These are phyloP conservation scores for Mormyrops attenuatus DNA, from an alignment of 2,797 vertebrate species.

Conservation along the genomic window DNA sequence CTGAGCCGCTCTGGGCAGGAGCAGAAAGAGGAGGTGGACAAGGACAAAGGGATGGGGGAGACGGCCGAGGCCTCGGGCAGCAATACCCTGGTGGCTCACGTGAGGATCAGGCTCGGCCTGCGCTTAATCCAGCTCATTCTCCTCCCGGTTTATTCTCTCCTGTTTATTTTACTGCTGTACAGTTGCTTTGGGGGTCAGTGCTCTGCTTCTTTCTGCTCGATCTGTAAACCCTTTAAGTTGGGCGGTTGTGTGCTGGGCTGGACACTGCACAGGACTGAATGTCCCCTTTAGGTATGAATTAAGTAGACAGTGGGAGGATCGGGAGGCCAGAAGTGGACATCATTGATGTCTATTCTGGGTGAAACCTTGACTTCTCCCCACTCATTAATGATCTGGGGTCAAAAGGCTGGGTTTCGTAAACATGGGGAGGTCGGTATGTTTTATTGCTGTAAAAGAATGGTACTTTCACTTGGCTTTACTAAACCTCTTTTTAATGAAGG, in stretches of 20 bases:
- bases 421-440: background rate
- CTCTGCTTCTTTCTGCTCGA: background rate
- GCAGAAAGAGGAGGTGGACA: constrained; percentile 44
- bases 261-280: background rate
- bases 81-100: constrained; percentile 78
- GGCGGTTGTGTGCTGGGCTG: background rate
- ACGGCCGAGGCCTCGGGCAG: constrained; percentile 41
- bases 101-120: constrained; percentile 49
- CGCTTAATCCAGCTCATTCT: background rate
- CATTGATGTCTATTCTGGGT: background rate
- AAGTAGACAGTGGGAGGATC: background rate
- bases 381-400: background rate
- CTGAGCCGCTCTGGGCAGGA: constrained; percentile 73
- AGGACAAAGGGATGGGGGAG: constrained; percentile 43
- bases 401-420: background rate
- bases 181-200: background rate
- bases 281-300: background rate
- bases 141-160: background rate
- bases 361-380: background rate
- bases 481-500: background rate
- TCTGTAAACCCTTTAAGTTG: background rate
- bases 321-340: background rate
- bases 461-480: background rate
- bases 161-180: background rate
- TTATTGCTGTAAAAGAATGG: background rate